Conservation (phyloP, 1,140 invertebrate species). For the Choristoneura fumiferana region DNA sequence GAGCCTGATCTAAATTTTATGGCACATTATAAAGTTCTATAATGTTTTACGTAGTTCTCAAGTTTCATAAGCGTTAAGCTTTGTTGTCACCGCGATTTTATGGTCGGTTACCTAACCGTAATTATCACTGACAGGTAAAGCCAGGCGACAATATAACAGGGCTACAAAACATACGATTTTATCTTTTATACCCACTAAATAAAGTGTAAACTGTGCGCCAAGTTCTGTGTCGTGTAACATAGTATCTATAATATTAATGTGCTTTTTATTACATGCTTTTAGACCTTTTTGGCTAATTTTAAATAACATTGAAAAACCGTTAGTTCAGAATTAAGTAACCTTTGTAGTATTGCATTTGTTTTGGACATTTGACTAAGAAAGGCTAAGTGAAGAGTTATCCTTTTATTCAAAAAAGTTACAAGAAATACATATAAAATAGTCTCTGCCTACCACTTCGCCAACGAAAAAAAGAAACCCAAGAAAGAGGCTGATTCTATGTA, state of each 20-base stretch:
- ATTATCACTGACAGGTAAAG: constrained; percentile 29
- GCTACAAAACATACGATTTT: background rate
- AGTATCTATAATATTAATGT: constrained; percentile 37
- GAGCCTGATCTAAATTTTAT: constrained; percentile 39
- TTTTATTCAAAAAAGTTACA: too few relatives aligned
- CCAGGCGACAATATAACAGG: background rate
- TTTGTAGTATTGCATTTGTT: too few relatives aligned
- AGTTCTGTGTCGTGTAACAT: constrained; percentile 16
- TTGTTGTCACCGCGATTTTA: constrained; percentile 58
- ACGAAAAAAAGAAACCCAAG: too few relatives aligned
- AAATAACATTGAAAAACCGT: constrained; percentile 26
- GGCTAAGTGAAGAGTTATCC: too few relatives aligned
- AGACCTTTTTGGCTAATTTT: constrained; percentile 28
- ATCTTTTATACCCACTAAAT: background rate
- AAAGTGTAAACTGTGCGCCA: background rate
- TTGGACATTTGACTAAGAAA: too few relatives aligned
- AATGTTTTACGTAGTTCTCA: constrained; percentile 22
- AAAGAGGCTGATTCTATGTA: too few relatives aligned
- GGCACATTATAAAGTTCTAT: constrained; percentile 40
- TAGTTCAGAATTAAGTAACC: constrained; percentile 11
- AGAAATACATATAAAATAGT: too few relatives aligned
- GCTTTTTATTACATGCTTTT: constrained; percentile 30
- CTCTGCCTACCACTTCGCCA: too few relatives aligned
- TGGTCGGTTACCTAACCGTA: constrained; percentile 36
- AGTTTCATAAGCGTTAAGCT: constrained; percentile 33